Evolutionary conservation across 2,113 vertebrate genomes (phyloP), one percentile per base, ranked within the genome.

Genomic region (Pangasianodon gigas): DNA sequence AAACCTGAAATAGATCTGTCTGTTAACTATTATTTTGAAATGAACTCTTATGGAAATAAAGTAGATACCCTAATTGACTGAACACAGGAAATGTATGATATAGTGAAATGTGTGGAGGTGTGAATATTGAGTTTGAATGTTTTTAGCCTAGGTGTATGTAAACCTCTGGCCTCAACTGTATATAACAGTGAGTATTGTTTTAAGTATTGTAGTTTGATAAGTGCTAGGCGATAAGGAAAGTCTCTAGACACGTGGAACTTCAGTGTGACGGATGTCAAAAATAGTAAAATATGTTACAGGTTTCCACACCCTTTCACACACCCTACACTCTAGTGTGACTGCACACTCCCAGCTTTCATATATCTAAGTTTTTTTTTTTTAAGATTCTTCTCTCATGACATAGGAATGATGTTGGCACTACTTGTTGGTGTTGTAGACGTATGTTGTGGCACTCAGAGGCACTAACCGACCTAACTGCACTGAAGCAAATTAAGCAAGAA

Each of bases 301-400:
- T 44, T 87, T 37, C 52, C 69, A 79, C 86, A 48, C 86, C 86
- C 71, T 82, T 67, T 88, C 87, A 65, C 77, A 88, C 87, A 51
- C 58, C 60, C 54, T 54, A 46, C 19, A 32, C 74, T 14, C 1
- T 32, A 82, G 46, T 88, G 21, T 69, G 60, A 69, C 77, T 88
- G 60, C 19, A 83, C 79, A 69, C 87, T 82, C 87, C 58, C 46
- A 69, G 60, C 44, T 37, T 48, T 58, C 37, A 46, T 3, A 6
- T 6, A n/a, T 16, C 13, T 29, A 32, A 19, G 51, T 81, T 2
- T 58, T 44, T 26, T 18, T 54, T 56, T 29, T 81, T 32, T 54
- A 79, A 79, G 29, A 58, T 60, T 60, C 24, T 26, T 44, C 13
- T 29, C 32, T 29, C 24, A 24, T n/a, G 84, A 67, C 41, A 62